Evolutionary conservation across 2,797 vertebrate species (phyloP).

Genomic region (Catamblyrhynchus diadema): DNA sequence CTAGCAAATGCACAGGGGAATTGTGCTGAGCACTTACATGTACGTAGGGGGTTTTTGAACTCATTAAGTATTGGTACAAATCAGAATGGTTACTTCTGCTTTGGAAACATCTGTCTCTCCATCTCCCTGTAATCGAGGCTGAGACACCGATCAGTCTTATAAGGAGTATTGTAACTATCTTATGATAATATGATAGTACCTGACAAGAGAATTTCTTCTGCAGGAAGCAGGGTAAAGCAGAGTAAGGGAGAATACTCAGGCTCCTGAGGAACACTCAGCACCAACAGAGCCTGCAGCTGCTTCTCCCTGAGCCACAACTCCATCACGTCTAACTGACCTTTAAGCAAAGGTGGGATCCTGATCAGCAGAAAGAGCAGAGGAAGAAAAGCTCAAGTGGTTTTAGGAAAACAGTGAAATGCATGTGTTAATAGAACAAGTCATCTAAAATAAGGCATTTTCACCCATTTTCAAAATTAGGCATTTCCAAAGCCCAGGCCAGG

Average conservation of each 20-base stretch:
- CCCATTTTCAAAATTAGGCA: not conserved
- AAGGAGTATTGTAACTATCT: not conserved
- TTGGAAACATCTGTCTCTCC: conserved; percentile 29
- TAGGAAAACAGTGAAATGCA: not conserved
- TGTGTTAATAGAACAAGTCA: not conserved
- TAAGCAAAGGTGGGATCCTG: not conserved
- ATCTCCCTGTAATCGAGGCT: not conserved
- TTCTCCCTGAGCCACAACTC: not conserved
- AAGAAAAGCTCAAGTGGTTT: not conserved
- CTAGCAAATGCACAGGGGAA: conserved; percentile 47
- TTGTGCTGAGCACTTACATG: not conserved
- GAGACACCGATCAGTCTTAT: not conserved
- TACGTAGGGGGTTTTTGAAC: not conserved
- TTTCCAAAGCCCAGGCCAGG: not conserved
- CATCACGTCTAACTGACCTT: not conserved
- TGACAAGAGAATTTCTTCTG: not conserved
- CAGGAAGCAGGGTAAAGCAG: not conserved
- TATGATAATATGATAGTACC: too few species aligned
- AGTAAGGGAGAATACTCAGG: not conserved
- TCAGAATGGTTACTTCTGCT: conserved; percentile 58
- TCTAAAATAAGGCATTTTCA: not conserved
- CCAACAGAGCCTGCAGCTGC: not conserved
- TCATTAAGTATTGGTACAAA: conserved; percentile 25
- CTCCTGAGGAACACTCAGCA: not conserved
- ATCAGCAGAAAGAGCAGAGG: not conserved